Evolutionary conservation across 2,797 vertebrate species (phyloP), one percentile per base, ranked within the genome.

Genomic region (Molossus molossus): DNA sequence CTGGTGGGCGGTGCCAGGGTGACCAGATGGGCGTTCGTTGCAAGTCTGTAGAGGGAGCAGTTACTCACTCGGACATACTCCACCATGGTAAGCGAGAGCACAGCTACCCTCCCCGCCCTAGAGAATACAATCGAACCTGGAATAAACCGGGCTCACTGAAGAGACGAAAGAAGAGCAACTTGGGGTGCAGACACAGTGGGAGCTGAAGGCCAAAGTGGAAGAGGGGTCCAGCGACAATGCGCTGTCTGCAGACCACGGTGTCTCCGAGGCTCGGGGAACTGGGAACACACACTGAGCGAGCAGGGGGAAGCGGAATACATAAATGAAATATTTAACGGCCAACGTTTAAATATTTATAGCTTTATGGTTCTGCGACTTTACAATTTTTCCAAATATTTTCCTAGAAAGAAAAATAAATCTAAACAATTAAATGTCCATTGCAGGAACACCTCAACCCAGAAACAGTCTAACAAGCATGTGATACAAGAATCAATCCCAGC

Each of bases 191-290:
- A 79, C 14, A 33, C 6, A 4, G 45, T 33, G 5, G 17, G 29
- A 58, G 10, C 23, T 29, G 9, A 53, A 29, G 70, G 45, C 1
- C n/a, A 60, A 53, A 6, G 29, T 5, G 33, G 12, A 50, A 40
- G 25, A 6, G 62, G 1, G 17, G 2, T 2, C 9, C 15, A 25
- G 23, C 1, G 7, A 65, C 33, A 48, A 69, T 2, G 23, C 11
- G 1, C 17, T 65, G 5, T 20, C 57, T 25, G 3, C 13, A 9
- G 3, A 11, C 2, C 4, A 0, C 6, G 7, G 4, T 67, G 3
- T 5, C 50, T 60, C 6, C 3, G 0, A 5, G 58, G 17, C 23
- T 55, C 57, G 29, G 4, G 8, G 55, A 40, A 23, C 25, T 1
- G 27, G 62, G 15, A 48, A 33, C 21, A 62, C 15, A 25, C 29